A percentile compares a stretch with the other conserved stretches of the same genome.
These are phyloP conservation scores for Falco naumanni DNA, from an alignment of 2,797 vertebrate genomes.

Conservation along the genomic window DNA sequence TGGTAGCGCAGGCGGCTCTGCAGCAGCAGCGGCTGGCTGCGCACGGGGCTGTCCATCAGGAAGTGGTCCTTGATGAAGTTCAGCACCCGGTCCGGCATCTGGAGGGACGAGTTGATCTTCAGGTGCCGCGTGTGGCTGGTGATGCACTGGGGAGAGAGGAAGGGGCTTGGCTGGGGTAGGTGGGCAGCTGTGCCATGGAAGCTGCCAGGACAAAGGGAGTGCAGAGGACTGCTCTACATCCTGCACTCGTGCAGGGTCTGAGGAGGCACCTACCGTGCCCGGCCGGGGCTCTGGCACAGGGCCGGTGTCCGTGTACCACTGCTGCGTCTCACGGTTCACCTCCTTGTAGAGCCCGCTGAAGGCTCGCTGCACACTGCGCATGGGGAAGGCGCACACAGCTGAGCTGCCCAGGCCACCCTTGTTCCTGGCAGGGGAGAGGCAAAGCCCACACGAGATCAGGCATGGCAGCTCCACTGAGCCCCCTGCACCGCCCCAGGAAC, in stretches of 20 bases:
- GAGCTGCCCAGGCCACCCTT: constrained; percentile 78
- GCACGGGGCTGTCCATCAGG: constrained; percentile 91
- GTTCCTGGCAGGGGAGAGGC: constrained; percentile 25
- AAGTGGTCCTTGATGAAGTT: constrained; percentile 99
- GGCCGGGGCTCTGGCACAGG: constrained; percentile 89
- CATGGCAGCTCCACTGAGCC: rapidly evolving
- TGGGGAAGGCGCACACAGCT: constrained; percentile 92
- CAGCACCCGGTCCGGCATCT: constrained; percentile 95
- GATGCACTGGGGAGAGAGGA: constrained; percentile 85
- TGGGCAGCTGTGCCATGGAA: rapidly evolving
- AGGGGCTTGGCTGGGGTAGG: background rate
- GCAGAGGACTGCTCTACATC: rapidly evolving
- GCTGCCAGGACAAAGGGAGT: rapidly evolving
- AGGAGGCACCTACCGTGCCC: constrained; percentile 80
- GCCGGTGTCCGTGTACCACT: constrained; percentile 94
- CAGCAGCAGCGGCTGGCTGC: constrained; percentile 87
- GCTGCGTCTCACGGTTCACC: constrained; percentile 94
- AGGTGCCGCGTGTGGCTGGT: constrained; percentile 83
- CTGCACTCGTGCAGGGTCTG: rapidly evolving
- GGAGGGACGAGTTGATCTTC: constrained; percentile 88
- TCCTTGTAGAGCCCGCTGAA: constrained; percentile 92
- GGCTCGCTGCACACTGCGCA: constrained; percentile 88
- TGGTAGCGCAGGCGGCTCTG: constrained; percentile 89
- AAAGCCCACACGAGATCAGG: background rate
- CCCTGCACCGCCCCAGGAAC: rapidly evolving